Evolutionary conservation across 2,888 invertebrate genomes (phyloP), one percentile per base, ranked within the genome.

Genomic region (Tiphia femorata): DNA sequence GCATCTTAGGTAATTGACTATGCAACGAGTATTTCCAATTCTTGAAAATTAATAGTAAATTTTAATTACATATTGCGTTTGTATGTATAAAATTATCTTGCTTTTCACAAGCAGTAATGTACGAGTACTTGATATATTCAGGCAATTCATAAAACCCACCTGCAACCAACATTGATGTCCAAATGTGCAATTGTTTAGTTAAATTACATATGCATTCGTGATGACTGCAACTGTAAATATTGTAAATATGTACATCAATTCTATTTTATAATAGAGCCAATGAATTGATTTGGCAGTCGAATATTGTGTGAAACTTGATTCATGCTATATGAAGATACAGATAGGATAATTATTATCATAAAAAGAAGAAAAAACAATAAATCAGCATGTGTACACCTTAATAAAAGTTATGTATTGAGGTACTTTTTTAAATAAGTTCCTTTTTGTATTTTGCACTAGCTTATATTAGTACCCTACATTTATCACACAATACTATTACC

Each of bases 341-440:
- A 76, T 82, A 82, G 79, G 70, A 74, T 81, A 81, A 82, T 49
- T 76, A 82, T 74, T 75, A 81, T 74, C 73, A 73, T 71, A 78
- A 72, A 65, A 66, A 75, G 73, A 73, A n/a, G 70, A 33, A 33
- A 33, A 76, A 79, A 75, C 72, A 77, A 79, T 78, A 77, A 81
- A 77, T 77, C 79, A 79, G 77, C 80, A 79, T 79, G 80, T 82
- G 82, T 82, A 82, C 75, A 80, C 82, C 81, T 80, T 81, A 81
- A 82, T 82, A 80, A 81, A 82, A 81, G 75, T 81, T 81, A 80
- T 81, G 80, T 83, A 81, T 82, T 82, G 81, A 81, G 80, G 81
- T 83, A 82, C 81, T 81, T 82, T 82, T 82, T 78, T 79, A 81
- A 82, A 79, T 76, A 77, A 70, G 72, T 71, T 76, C 71, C 76